A percentile compares a stretch with the other conserved stretches of the same genome.
phyloP scores from a whole-genome alignment of 2,113 vertebrate species.

The Campylorhamphus procurvoides region DNA sequence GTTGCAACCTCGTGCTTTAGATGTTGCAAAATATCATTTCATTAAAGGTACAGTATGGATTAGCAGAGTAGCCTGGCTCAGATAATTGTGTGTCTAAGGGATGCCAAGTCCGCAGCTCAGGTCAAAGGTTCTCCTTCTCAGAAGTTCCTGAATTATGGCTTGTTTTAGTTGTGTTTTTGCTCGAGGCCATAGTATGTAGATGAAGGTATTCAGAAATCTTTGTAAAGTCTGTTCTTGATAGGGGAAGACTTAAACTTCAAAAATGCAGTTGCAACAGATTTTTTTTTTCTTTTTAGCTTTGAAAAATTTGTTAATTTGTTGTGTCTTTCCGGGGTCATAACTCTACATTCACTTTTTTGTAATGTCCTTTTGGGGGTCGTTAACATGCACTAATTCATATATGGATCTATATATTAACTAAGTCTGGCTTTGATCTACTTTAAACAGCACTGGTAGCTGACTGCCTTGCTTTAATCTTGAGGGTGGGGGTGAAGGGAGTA shows the following conservation, averaged over 20 bases:
- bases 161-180: constrained; percentile 74
- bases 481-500: not conserved
- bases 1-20: not conserved
- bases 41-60: constrained; percentile 57
- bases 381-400: constrained; percentile 24
- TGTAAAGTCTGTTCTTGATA: constrained; percentile 40
- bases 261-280: not conserved
- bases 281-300: not conserved
- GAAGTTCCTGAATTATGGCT: constrained; percentile 71
- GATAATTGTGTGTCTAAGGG: constrained; percentile 71
- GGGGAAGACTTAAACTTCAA: constrained; percentile 15
- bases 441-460: constrained; percentile 46
- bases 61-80: constrained; percentile 15
- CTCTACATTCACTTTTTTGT: constrained; percentile 7
- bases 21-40: constrained; percentile 51
- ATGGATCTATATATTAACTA: constrained; percentile 60
- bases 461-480: constrained; percentile 51
- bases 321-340: constrained; percentile 45
- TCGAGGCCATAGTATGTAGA: constrained; percentile 63
- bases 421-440: constrained; percentile 67
- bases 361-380: constrained; percentile 29
- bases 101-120: constrained; percentile 38
- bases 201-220: constrained; percentile 57
- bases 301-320: constrained; percentile 54
- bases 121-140: constrained; percentile 68